Base-by-base conservation (phyloP, 2,113 vertebrate genomes). In the Paradisaea rubra region DNA sequence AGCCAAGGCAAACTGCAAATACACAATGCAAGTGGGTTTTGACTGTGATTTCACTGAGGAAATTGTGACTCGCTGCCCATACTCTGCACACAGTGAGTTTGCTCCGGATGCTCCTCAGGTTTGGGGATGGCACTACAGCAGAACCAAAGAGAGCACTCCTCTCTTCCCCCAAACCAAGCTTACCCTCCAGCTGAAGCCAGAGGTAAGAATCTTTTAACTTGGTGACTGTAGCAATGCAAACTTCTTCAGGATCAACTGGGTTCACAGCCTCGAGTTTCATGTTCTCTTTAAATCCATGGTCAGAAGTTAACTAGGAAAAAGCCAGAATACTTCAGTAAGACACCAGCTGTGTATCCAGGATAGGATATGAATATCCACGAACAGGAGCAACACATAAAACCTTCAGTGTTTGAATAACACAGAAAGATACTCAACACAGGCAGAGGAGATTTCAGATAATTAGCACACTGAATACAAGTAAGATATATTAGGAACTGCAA, bases 261-360 rank as follows among this genome's bases (percentile, higher is more conserved):
- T 99, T 99, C 95, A 99, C 99, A 14, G 99, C 99, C 96, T 99
- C 99, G 35, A 99, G 98, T 97, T 99, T 99, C 99, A 99, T 99
- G 88, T 98, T 98, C 95, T 99, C 99, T 96, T 99, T 99, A 96
- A 99, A 99, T 88, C 98, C 98, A 94, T 99, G 99, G 73, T 99
- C 99, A 92, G 96, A 97, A 92, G 97, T 96, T 69, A 98, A 98
- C 99, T 99, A 96, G 63, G 68, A 92, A 72, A 86, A 94, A 66
- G 52, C 56, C 81, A 95, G 70, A 89, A 42, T 2, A 41, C 11
- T 61, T 83, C 42, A 84, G 37, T 83, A 44, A 88, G 82, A 27
- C 25, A 47, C 30, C 56, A 50, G 24, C 24, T 65, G 15, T 44
- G n/a, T 16, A 53, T 41, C 39, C 41, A 81, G n/a, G 35, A 13